Evolutionary conservation across 1,140 invertebrate species (phyloP), one percentile per base, ranked within the genome.

Genomic region (Pseudomyrmex concolor): DNA sequence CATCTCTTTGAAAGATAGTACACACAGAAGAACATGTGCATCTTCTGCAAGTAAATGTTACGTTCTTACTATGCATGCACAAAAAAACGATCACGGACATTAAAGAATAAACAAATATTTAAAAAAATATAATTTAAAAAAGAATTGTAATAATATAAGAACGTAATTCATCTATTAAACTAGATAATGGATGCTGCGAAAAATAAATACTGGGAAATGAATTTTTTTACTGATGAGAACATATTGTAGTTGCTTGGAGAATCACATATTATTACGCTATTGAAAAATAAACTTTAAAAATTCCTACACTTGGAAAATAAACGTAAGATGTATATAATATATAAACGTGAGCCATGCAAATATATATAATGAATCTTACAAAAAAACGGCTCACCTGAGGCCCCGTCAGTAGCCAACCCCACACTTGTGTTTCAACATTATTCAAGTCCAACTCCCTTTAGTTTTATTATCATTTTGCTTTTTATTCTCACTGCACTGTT

Each of bases 361-460:
- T 34, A 34, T 34, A 34, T 34, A 80, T 62, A 72, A 78, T 62
- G 19, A 81, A 83, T 87, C 86, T 80, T 87, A 89, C 74, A 86
- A 82, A 86, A 34, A 4, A 90, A 88, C 89, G 92, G 93, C 92
- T 94, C 93, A 94, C 93, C 93, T 94, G 89, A 91, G 91, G 91
- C 91, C 89, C 90, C 92, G 86, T 89, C 91, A 82, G 92, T 92
- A 91, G 89, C 90, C 91, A 91, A 90, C 87, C 87, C 77, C 86
- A 68, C 89, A 81, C 84, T 89, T 85, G 83, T 86, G 83, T 90
- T 81, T 93, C 92, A 93, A 94, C 91, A 59, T 92, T 92, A 92
- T 93, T 92, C 92, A 93, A 93, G 92, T 94, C 93, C 93, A 94
- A 91, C 93, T 94, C 93, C 93, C 92, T 89, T 89, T 85, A 71